Evolutionary conservation across 2,797 vertebrate species (phyloP).

Genomic region (Leontopithecus rosalia): DNA sequence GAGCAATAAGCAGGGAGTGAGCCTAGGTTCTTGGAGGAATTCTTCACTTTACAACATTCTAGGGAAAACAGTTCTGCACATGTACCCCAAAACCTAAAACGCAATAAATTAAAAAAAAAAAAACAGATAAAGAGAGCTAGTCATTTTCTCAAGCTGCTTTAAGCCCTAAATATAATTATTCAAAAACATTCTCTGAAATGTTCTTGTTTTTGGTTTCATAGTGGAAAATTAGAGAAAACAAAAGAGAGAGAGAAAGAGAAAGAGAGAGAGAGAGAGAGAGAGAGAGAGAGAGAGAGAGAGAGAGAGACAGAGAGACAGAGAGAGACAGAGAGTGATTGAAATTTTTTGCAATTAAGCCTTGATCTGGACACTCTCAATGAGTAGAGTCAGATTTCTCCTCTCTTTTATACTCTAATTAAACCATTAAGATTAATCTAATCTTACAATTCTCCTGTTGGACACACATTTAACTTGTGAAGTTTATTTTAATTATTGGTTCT

Average conservation of each 20-base stretch:
- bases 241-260: too few species aligned
- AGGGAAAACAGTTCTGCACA: neutral
- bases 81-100: too few species aligned
- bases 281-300: too few species aligned
- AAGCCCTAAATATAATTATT: neutral
- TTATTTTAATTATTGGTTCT: neutral
- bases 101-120: too few species aligned
- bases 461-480: slow-evolving; percentile 31
- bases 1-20: neutral
- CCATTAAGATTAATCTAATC: neutral
- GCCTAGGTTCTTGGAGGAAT: neutral
- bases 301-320: too few species aligned
- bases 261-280: too few species aligned
- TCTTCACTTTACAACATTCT: neutral
- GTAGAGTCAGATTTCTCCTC: neutral
- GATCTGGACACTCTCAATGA: neutral
- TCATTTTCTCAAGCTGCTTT: neutral
- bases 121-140: neutral
- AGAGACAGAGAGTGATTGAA: fast-evolving
- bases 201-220: neutral
- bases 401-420: neutral
- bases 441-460: neutral
- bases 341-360: neutral
- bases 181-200: neutral
- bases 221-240: neutral